Evolutionary conservation across 2,888 invertebrate genomes (phyloP).

Genomic region (Melieria crassipennis): DNA sequence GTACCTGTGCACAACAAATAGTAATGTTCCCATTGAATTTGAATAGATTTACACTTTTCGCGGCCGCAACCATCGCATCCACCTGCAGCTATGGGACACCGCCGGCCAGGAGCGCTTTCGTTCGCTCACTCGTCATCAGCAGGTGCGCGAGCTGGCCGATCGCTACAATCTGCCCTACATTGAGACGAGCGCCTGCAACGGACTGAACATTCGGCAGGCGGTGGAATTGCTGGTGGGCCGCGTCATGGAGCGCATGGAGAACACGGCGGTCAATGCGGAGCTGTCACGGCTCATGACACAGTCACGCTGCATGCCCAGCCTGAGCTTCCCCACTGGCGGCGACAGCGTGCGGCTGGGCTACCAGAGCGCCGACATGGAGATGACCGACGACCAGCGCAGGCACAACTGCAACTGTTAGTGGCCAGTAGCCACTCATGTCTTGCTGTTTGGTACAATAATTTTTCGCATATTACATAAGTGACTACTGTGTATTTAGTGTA

Average conservation of each 20-base stretch:
- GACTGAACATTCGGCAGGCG: conserved; percentile 88
- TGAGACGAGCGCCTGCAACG: conserved; percentile 95
- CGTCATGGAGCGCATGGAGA: conserved; percentile 72
- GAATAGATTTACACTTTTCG: conserved; percentile 80
- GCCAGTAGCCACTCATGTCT: neutral
- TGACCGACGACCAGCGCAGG: conserved; percentile 24
- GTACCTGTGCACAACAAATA: too few relatives aligned
- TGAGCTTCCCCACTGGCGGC: conserved; percentile 36
- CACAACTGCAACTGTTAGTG: conserved; percentile 53
- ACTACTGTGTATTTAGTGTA: conserved; percentile 9
- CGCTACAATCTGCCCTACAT: conserved; percentile 89
- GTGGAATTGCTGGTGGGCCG: conserved; percentile 88
- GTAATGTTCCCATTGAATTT: too few relatives aligned
- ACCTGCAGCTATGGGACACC: conserved; percentile 95
- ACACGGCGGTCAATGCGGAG: conserved; percentile 53
- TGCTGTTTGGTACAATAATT: conserved; percentile 45
- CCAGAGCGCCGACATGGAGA: conserved; percentile 29
- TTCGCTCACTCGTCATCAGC: conserved; percentile 83
- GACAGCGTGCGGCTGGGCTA: conserved; percentile 28
- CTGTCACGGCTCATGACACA: conserved; percentile 55
- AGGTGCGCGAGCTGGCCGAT: conserved; percentile 85
- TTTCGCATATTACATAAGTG: conserved; percentile 15
- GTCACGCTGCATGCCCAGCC: conserved; percentile 50
- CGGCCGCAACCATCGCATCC: conserved; percentile 86
- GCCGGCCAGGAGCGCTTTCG: conserved; percentile 97